These are phyloP conservation scores for Prosapia bicincta DNA, from an alignment of 2,888 invertebrate genomes.

Conservation along the genomic window DNA sequence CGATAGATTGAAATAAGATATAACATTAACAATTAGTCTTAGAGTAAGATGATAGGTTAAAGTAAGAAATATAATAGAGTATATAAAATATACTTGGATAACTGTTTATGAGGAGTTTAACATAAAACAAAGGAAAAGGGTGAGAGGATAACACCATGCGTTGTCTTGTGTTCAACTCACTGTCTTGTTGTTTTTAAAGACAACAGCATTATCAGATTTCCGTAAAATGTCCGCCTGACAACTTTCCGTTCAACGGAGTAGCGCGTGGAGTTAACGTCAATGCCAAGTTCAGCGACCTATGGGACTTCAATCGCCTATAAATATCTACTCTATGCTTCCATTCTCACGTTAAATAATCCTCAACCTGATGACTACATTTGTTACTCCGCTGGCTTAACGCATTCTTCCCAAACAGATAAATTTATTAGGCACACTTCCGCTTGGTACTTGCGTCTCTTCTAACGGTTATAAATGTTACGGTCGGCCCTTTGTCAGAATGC, in stretches of 20 bases:
- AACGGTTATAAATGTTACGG: background rate
- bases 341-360: slow-evolving; percentile 2
- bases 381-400: background rate
- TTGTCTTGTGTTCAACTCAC: no score
- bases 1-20: no score
- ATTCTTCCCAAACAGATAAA: background rate
- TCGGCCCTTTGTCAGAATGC: no score
- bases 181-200: background rate
- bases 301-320: background rate
- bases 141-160: no score
- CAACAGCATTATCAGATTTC: background rate
- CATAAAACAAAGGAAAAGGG: no score
- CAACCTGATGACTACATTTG: background rate
- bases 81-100: no score
- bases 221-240: background rate
- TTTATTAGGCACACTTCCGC: background rate
- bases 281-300: background rate
- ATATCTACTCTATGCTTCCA: background rate
- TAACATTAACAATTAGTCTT: no score
- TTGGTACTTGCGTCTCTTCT: background rate
- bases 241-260: background rate
- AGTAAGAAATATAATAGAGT: no score
- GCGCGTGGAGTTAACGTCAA: background rate
- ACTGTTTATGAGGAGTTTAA: no score
- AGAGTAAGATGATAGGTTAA: no score